A percentile compares a stretch with the other conserved stretches of the same genome.
These are phyloP conservation scores for Drosophila siamana DNA, from an alignment of 2,888 invertebrate genomes.

Conservation along the genomic window DNA sequence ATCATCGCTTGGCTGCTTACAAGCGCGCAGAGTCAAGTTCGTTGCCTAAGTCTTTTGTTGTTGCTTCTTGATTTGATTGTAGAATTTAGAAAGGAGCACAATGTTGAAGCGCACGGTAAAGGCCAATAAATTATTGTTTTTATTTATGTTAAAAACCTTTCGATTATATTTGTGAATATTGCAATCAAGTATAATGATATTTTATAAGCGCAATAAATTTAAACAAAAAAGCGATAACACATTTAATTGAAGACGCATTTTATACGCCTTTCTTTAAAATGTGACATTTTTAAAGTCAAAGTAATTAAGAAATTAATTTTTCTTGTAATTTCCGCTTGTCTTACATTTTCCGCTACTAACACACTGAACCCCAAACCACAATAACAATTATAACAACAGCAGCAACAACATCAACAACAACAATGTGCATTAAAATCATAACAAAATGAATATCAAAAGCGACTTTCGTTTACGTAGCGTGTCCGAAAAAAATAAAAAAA, in stretches of 20 bases:
- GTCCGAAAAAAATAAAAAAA: conserved; percentile 34
- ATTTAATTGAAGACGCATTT: not conserved
- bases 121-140: conserved; percentile 35
- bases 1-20: conserved; percentile 46
- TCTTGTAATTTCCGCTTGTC: conserved; percentile 67
- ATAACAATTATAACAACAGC: conserved; percentile 23
- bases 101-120: conserved; percentile 7
- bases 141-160: conserved; percentile 17
- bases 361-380: conserved; percentile 39
- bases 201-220: conserved; percentile 9
- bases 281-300: conserved; percentile 16
- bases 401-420: conserved; percentile 21
- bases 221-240: not conserved
- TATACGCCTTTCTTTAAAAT: not conserved
- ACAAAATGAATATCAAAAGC: conserved; percentile 69
- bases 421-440: conserved; percentile 52
- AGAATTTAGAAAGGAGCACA: conserved; percentile 29
- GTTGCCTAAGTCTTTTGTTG: conserved; percentile 57
- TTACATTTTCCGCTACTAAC: conserved; percentile 64
- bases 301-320: conserved; percentile 48
- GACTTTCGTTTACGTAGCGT: conserved; percentile 70
- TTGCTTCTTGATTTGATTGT: conserved; percentile 6
- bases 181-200: conserved; percentile 12
- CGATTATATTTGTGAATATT: conserved; percentile 29
- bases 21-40: conserved; percentile 54